Base-by-base conservation (phyloP, 2,797 vertebrate genomes). In the Thripadectes ignobilis region DNA sequence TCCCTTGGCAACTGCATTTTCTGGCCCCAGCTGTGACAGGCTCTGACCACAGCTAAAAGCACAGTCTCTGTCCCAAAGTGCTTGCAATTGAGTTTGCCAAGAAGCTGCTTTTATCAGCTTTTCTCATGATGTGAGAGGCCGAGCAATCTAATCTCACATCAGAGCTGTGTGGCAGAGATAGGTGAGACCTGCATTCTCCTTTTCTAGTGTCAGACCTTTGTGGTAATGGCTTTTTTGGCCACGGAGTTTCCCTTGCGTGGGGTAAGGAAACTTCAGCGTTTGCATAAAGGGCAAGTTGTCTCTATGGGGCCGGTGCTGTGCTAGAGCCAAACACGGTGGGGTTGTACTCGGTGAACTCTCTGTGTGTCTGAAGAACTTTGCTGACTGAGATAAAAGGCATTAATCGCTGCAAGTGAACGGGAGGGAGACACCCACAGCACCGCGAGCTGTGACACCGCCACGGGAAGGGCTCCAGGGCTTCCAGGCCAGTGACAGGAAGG, bases 371-470 rank as follows among this genome's bases (percentile, higher is more conserved):
- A 74, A 13, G 29, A 45, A 14, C 77, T 41, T 19, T 3, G 7
- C 9, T 4, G 41, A 62, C 73, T 12, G 52, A 45, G 58, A 30
- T 30, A 10, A 23, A 49, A 30, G 6, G 3, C 59, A 30, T 26
- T n/a, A 9, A 39, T 12, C 10, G 2, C 41, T 12, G 7, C 48
- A 9, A 34, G 34, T 1, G 30, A 19, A 30, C 39, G 1, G 48
- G 11, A 72, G 39, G 2, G 5, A 38, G 21, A 54, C 59, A 66
- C 29, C 36, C 45, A 1, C 66, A 19, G 62, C n/a, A 5, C 57
- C 0, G 29, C 2, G 15, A 20, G n/a, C 38, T 22, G 23, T 3
- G 21, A 27, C 27, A 1, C 26, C 23, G 34, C 36, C 13, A 16
- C 17, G 24, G 36, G 58, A 71, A 21, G 2, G 10, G 22, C 76